Evolutionary conservation across 2,113 vertebrate species (phyloP), one percentile per base, ranked within the genome.

Genomic region (Sinocyclocheilus grahami): DNA sequence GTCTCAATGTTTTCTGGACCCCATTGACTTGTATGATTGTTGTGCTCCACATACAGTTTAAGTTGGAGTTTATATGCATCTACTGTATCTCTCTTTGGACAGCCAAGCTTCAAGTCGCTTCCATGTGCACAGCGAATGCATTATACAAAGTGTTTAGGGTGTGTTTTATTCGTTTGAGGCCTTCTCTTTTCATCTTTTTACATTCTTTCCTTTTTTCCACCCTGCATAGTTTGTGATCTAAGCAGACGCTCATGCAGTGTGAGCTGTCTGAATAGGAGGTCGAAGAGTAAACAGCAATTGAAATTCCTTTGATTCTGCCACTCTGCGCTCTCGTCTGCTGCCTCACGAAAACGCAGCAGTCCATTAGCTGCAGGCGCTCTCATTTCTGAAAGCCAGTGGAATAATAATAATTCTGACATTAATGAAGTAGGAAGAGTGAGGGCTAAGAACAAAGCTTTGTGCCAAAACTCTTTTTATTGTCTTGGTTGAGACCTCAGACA

Each of bases 281-380:
- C 79, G 80, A 83, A 87, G 62, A 82, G 83, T 82, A 86, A 86
- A 85, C 14, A 72, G 42, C 67, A 84, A 75, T 86, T 78, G 18
- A 63, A 83, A 84, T 67, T 60, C 78, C 65, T 80, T 85, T 86
- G 78, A 85, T 74, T 85, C 85, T 82, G 20, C 74, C 74, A 85
- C 42, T 42, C 42, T 42, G 8, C 53, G 24, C 14, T 77, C 27
- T 39, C 42, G 1, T 85, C 58, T 48, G 33, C 77, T 27, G 62
- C 51, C 75, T 85, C 37, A 71, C 6, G 5, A 67, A 87, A 85
- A 89, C 27, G n/a, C 76, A 80, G 24, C 42, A 53, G 67, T 53
- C 82, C 24, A 55, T 84, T 77, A 53, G 53, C 53, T 86, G 55
- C 46, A 86, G 86, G 53, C 13, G 1, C 39, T 71, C 37, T 63